Evolutionary conservation across 2,888 invertebrate genomes (phyloP), one percentile per base, ranked within the genome.

Genomic region (Crepidodera aurea): DNA sequence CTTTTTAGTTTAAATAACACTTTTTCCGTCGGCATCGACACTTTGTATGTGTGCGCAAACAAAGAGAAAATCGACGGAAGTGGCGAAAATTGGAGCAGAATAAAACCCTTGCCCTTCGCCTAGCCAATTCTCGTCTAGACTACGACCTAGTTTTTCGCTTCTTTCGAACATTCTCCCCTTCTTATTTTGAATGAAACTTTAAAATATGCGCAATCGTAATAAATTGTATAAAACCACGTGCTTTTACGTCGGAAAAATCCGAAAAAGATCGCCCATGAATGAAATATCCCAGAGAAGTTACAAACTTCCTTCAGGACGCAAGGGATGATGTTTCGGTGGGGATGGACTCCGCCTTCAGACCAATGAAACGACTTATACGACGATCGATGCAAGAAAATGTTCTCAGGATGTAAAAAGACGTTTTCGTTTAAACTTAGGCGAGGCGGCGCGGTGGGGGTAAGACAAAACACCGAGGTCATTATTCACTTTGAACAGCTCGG

Each of bases 321-420:
- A 73, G 75, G 75, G 71, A 73, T 66, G 69, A 69, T 64, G 70
- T 57, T 58, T 65, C 67, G 75, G 73, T 69, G 78, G 77, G 79
- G 76, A 69, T 66, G 69, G 67, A 73, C 79, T 75, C 79, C 81
- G 80, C 81, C 81, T 76, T 73, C 71, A 68, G 70, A 72, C 81
- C 81, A 81, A 81, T 81, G 73, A 71, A 68, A 75, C 69, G 64
- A 61, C 66, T 70, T 69, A 67, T 67, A 56, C 60, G 70, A 42
- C 73, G 79, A 81, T 81, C 81, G 77, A 81, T 81, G 77, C 78
- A 81, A 81, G 81, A 81, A 81, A 81, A 80, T 77, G 71, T 77
- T 81, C 81, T 81, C 77, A 81, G 81, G 78, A 78, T 72, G 78
- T 79, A 81, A 81, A 81, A 81, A 81, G 81, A 81, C 80, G 80